Percentiles rank a stretch among this genome's conserved stretches.
Evolutionary conservation across 1,140 invertebrate genomes (phyloP).

Genomic region (Zaprionus lachaisei): DNA sequence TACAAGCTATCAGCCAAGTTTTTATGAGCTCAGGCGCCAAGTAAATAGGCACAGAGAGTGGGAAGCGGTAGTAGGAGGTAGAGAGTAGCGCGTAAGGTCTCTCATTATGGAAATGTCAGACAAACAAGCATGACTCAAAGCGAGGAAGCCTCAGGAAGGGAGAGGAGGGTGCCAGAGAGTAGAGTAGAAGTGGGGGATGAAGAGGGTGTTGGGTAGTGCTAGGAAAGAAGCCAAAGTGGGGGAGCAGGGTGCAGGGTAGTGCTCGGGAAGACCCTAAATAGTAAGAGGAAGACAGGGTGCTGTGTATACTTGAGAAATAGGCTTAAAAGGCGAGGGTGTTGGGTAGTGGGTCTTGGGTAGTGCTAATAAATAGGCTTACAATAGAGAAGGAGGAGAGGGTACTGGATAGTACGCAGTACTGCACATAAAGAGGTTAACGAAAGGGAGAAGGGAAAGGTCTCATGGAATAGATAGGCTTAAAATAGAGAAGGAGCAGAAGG

Average conservation of each 20-base stretch:
- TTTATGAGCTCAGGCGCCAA: constrained; percentile 40
- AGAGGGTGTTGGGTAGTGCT: background rate
- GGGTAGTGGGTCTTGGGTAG: too few relatives aligned
- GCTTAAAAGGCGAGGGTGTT: background rate
- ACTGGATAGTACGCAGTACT: background rate
- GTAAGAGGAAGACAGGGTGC: background rate
- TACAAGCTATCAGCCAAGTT: constrained; percentile 9
- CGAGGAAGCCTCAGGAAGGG: background rate
- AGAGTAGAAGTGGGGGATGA: background rate
- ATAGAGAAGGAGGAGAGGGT: background rate
- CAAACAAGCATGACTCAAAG: constrained; percentile 36
- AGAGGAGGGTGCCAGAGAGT: background rate
- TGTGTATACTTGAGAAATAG: background rate
- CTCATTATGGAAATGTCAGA: constrained; percentile 16
- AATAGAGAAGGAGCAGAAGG: background rate
- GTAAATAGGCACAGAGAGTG: background rate
- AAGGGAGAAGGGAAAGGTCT: background rate
- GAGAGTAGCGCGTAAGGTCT: background rate
- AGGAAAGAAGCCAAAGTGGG: background rate
- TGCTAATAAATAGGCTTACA: background rate
- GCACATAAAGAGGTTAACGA: background rate
- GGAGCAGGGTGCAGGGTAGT: too few relatives aligned
- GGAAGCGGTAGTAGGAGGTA: background rate
- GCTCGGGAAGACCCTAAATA: too few relatives aligned
- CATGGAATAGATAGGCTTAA: background rate